phyloP scores from a whole-genome alignment of 30 jellyfish, hydroid and myxozoan species.

The Chrysaora quinquecirrha region DNA sequence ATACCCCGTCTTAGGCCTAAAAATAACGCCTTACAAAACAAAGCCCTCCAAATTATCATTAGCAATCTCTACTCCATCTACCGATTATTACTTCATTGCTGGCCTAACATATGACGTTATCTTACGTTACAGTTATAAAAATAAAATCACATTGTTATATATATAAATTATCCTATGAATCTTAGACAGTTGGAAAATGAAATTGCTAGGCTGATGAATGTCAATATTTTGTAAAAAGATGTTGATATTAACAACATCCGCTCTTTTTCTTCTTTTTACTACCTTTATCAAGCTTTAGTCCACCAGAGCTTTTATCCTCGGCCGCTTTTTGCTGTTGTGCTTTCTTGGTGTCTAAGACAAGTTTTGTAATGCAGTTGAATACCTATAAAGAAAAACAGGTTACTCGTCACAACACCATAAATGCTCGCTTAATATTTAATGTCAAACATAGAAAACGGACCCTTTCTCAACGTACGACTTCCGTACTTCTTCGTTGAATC shows the following conservation, averaged over 20 bases:
- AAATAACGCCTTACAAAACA: no score
- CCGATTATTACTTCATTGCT: no score
- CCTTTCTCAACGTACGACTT: no score
- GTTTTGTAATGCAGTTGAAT: constrained; percentile 76
- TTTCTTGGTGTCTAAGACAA: constrained; percentile 79
- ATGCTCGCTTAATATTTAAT: no score
- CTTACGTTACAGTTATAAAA: constrained; percentile 1
- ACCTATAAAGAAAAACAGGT: no score
- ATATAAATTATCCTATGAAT: constrained; percentile 1
- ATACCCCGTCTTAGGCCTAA: no score
- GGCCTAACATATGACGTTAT: no score
- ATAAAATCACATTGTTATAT: neutral
- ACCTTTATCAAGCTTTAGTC: constrained; percentile 74
- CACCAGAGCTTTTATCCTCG: constrained; percentile 87
- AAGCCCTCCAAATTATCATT: no score
- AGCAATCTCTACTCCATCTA: no score
- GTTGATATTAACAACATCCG: constrained; percentile 68
- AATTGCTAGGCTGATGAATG: neutral
- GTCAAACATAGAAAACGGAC: no score
- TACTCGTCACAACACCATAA: no score
- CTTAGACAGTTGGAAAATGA: neutral
- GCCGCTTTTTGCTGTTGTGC: constrained; percentile 91
- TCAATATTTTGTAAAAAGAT: neutral
- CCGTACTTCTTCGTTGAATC: no score
- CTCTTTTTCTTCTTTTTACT: constrained; percentile 67